Base-by-base conservation (phyloP, 2,888 invertebrate species). In the Coleophora flavipennella region DNA sequence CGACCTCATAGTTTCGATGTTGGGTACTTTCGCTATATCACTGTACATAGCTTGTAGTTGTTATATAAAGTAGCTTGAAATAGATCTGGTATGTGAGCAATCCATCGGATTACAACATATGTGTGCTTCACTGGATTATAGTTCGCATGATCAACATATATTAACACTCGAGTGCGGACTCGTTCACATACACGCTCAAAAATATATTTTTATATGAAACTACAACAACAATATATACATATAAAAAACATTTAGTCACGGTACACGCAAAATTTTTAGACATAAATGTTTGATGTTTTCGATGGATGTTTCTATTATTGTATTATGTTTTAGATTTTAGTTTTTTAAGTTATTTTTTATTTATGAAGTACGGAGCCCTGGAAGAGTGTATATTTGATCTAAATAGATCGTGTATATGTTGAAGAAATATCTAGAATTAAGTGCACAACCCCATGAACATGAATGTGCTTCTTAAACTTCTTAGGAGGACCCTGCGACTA, bases 1-100 rank as follows among this genome's bases (percentile, higher is more conserved):
- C 3, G 20, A 20, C 20, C 20, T 20, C 3, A 25, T 35, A 38
- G 32, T 29, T 34, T 13, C 26, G 20, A 38, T 33, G 33, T 43
- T 42, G 40, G 36, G 14, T 41, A 38, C 41, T 40, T 40, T 40
- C 42, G 41, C 43, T 46, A 45, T 43, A 39, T 46, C 50, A 53
- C 47, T 60, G 47, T 41, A 49, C 46, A 46, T 60, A 57, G 51
- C 49, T 69, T 39, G 51, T 62, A 65, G 59, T 50, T 53, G 48
- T 58, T 60, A 62, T 44, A 44, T 47, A 70, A 69, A 57, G 52
- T 40, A 46, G 54, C 44, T 42, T 49, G 50, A 57, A 54, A 53
- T 55, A 34, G 38, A 72, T 80, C 83, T 81, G 83, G 84, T 84
- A 84, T 83, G 84, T 84, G 84, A 84, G 84, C 84, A 56, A 76